Evolutionary conservation across 2,888 invertebrate species (phyloP).

Genomic region (Meandrusa payeni): DNA sequence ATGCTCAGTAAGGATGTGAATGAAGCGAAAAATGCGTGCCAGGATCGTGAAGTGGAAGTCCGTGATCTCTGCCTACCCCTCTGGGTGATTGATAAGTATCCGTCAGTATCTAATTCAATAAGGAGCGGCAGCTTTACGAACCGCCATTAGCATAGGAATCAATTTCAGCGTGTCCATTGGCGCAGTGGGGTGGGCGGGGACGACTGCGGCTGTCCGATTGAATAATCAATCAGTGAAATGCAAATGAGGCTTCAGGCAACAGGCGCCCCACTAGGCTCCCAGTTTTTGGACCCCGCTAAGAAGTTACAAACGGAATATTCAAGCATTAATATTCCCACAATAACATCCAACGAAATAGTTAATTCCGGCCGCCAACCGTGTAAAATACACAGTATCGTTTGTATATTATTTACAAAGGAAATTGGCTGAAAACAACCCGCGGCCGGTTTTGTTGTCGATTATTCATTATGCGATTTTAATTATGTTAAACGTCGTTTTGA

Average conservation of each 20-base stretch:
- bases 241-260: constrained; percentile 68
- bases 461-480: constrained; percentile 21
- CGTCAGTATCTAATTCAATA: constrained; percentile 25
- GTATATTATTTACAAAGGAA: constrained; percentile 21
- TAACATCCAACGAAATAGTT: constrained; percentile 17
- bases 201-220: constrained; percentile 59
- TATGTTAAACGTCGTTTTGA: constrained; percentile 7
- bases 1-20: too few relatives aligned
- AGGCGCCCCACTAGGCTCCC: constrained; percentile 45
- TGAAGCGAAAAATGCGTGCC: too few relatives aligned
- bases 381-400: constrained; percentile 17
- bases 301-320: constrained; percentile 32
- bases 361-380: constrained; percentile 1
- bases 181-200: constrained; percentile 26
- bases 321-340: constrained; percentile 22
- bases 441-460: constrained; percentile 9
- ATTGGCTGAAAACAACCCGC: constrained; percentile 8
- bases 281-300: constrained; percentile 36
- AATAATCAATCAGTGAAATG: constrained; percentile 76
- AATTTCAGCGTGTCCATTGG: constrained; percentile 53
- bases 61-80: too few relatives aligned
- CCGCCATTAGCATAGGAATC: constrained; percentile 67
- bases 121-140: constrained; percentile 47
- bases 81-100: too few relatives aligned
- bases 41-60: too few relatives aligned